A percentile compares a stretch with the other conserved stretches of the same genome.
Evolutionary conservation across 2,888 invertebrate species (phyloP).

Genomic region (Tetragonula carbonaria): DNA sequence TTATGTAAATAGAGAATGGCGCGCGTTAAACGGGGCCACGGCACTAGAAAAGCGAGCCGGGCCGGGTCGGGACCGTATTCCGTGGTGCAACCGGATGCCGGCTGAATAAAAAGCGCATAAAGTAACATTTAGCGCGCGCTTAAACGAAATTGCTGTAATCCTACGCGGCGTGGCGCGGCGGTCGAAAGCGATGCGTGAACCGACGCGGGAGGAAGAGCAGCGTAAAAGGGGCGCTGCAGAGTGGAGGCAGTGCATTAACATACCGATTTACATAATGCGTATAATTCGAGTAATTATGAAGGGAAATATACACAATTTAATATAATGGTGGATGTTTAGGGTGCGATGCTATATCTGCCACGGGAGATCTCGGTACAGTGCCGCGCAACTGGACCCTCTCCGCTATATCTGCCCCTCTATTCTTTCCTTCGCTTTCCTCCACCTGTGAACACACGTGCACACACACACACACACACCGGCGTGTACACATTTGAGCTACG

Average conservation of each 20-base stretch:
- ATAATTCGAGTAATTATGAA: slow-evolving; percentile 84
- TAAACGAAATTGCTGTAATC: slow-evolving; percentile 82
- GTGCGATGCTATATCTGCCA: slow-evolving; percentile 73
- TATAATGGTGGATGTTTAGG: slow-evolving; percentile 82
- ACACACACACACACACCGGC: neutral
- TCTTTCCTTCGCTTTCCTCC: slow-evolving; percentile 15
- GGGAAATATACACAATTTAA: slow-evolving; percentile 84
- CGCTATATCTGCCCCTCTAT: slow-evolving; percentile 4
- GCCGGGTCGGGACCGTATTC: slow-evolving; percentile 9
- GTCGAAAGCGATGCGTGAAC: slow-evolving; percentile 46
- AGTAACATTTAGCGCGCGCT: slow-evolving; percentile 80
- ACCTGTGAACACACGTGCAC: neutral
- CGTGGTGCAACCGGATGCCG: slow-evolving; percentile 63
- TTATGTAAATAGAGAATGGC: slow-evolving; percentile 80
- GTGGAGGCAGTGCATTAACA: slow-evolving; percentile 77
- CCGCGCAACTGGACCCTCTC: slow-evolving; percentile 46
- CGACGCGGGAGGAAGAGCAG: neutral
- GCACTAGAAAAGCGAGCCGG: slow-evolving; percentile 45
- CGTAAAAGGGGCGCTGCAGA: slow-evolving; percentile 20
- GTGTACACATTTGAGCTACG: slow-evolving; percentile 8
- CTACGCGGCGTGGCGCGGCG: slow-evolving; percentile 48
- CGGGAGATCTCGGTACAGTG: slow-evolving; percentile 69
- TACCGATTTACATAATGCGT: slow-evolving; percentile 83
- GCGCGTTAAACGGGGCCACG: slow-evolving; percentile 67
- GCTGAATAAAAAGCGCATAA: slow-evolving; percentile 76